Base-by-base conservation (phyloP, 2,888 invertebrate species). In the Rotaria sp. region DNA sequence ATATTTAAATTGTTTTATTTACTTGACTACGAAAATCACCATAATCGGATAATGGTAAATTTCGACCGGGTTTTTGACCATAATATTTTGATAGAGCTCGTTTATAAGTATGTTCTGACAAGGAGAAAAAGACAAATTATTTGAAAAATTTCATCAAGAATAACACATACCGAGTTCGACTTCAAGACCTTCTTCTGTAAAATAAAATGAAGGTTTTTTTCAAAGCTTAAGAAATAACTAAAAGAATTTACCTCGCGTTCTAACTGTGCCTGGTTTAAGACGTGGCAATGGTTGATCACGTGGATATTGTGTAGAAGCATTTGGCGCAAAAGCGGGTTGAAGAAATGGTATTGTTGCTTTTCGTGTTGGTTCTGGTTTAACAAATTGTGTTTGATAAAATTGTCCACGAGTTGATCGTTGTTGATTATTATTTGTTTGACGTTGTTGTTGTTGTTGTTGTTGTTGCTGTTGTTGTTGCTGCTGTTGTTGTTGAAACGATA, bases 41-140 rank as follows among this genome's bases (percentile, higher is more conserved):
- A 80, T 80, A 80, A 45, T 80, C 80, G 26, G 80, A 80, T 41
- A 80, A n/a, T 13, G 45, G 45, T 15, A 80, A 45, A 45, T 41
- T 80, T n/a, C 80, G 41, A 80, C 80, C 80, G 45, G 80, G 80
- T 80, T 80, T 80, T 80, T 80, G 80, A 80, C 80, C 80, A 80
- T 80, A 80, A 26, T 80, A 80, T 80, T 80, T 80, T 24, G 80
- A 45, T 45, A 80, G 26, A 13, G 80, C 80, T 45, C 80, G 80
- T 45, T 45, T 41, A 45, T 80, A 80, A 18, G 80, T 80, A 21
- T 80, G 80, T 80, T 80, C 80, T 80, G 8, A 45, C 3, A 45
- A 15, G 2, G n/a, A 45, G 5, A 38, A 13, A 2, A 41, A 5
- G 21, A 8, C 2, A 41, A 45, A 59, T 5, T 4, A 50, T 13